Base-by-base conservation (phyloP, 2,888 invertebrate genomes). In the Arctia plantaginis region DNA sequence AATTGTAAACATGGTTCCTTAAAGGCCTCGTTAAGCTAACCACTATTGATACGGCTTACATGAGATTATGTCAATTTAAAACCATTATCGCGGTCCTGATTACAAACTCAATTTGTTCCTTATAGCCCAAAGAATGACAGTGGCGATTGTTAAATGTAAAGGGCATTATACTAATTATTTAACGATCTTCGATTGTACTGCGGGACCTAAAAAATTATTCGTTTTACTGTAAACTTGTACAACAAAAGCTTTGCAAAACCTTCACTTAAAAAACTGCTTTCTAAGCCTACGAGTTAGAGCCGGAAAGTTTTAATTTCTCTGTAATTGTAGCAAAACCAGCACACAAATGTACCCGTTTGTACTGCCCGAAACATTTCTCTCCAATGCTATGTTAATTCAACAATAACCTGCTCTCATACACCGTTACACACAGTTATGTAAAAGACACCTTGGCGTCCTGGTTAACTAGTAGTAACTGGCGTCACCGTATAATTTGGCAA, bases 1-100 rank as follows among this genome's bases (percentile, higher is more conserved):
- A 35, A 69, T 51, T 64, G 64, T 73, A 51, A 73, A 68, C 68
- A 64, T 23, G 51, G 62, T 64, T 64, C 44, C 41, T n/a, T 41
- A 66, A 59, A 35, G 30, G 47, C 69, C 73, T 69, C 55, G 69
- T 73, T 73, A 64, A 15, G 47, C 39, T 66, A 66, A 69, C 65
- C 66, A 30, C 30, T 55, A 39, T 55, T 74, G 66, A 74, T 74
- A 51, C 13, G 65, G 65, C 59, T 65, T 33, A 35, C 66, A 68
- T 41, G 41, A 41, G 64, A 44, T 73, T 73, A 47, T 51, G 27
- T 27, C 62, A 62, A 64, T 68, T 68, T 44, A 64, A 64, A 51
- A 30, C 41, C 41, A 41, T 67, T 27, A 44, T 30, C 30, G 44
- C 15, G 44, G 27, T 67, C 30, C 30, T 44, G 41, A 18, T 41